Percentiles rank a stretch among this genome's conserved stretches.
Evolutionary conservation across 2,888 invertebrate genomes (phyloP).

Genomic region (Ichneumon xanthorius): DNA sequence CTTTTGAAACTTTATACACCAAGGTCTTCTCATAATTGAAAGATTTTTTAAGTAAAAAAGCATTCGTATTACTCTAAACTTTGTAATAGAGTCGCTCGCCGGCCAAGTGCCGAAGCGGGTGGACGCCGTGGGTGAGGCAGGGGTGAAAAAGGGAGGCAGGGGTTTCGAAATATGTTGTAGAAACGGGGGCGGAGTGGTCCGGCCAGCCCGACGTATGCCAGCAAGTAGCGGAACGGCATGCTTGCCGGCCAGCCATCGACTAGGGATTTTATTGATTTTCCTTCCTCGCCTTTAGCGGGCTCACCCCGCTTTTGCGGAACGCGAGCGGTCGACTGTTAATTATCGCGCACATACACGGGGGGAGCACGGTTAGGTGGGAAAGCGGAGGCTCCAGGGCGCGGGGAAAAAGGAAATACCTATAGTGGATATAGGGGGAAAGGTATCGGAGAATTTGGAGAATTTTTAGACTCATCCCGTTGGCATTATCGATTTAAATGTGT

Average conservation of each 20-base stretch:
- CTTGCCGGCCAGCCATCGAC: constrained; percentile 74
- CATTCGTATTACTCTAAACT: background rate
- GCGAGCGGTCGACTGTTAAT: constrained; percentile 69
- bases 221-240: constrained; percentile 50
- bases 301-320: constrained; percentile 66
- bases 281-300: constrained; percentile 71
- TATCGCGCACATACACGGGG: constrained; percentile 62
- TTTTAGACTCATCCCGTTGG: constrained; percentile 43
- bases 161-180: constrained; percentile 83
- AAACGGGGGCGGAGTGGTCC: constrained; percentile 74
- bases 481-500: constrained; percentile 66
- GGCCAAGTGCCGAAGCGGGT: constrained; percentile 50
- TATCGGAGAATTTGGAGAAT: constrained; percentile 63
- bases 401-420: constrained; percentile 1
- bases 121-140: constrained; percentile 9
- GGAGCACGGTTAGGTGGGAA: constrained; percentile 17
- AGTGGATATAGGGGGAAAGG: constrained; percentile 18
- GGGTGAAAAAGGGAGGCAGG: constrained; percentile 63
- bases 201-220: constrained; percentile 80
- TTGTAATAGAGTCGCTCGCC: constrained; percentile 10
- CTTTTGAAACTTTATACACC: background rate
- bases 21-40: background rate
- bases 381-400: constrained; percentile 23
- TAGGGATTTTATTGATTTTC: constrained; percentile 83
- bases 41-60: background rate